A percentile compares a stretch with the other conserved stretches of the same genome.
Evolutionary conservation across 2,113 vertebrate genomes (phyloP).

Genomic region (Heptranchias perlo): DNA sequence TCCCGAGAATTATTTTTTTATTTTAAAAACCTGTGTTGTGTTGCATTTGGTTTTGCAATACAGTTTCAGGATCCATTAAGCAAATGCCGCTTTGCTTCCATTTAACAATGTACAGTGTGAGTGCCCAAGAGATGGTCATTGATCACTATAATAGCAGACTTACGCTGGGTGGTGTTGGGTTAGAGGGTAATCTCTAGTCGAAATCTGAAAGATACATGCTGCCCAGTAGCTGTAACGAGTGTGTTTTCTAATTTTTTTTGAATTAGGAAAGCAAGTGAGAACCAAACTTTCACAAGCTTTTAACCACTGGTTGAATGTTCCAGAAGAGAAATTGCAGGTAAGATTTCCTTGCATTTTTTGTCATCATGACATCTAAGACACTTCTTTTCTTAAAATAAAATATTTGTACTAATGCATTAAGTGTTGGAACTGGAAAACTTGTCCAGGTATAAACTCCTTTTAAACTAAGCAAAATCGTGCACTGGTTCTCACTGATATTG

Average conservation of each 20-base stretch:
- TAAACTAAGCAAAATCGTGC: background rate
- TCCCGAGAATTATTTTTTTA: no score
- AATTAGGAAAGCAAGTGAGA: constrained; percentile 87
- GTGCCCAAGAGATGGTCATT: background rate
- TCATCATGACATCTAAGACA: background rate
- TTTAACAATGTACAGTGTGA: background rate
- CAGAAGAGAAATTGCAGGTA: constrained; percentile 96
- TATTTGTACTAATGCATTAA: background rate
- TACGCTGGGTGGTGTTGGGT: background rate
- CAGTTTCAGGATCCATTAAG: background rate
- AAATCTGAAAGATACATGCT: background rate
- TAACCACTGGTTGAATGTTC: constrained; percentile 97
- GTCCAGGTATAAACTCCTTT: no score
- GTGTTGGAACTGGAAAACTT: background rate
- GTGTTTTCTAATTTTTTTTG: constrained; percentile 45
- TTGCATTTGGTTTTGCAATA: background rate
- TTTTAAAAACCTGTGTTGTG: background rate
- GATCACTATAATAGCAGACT: background rate
- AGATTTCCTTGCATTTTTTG: constrained; percentile 32
- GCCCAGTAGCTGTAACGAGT: background rate
- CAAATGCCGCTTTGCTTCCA: background rate
- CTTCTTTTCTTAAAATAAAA: background rate
- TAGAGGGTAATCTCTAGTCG: background rate
- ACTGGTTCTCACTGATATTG: no score
- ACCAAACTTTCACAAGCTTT: constrained; percentile 94